Percentiles rank a stretch among this genome's conserved stretches.
Evolutionary conservation across 2,888 invertebrate species (phyloP).

Genomic region (Thereva nobilitata): DNA sequence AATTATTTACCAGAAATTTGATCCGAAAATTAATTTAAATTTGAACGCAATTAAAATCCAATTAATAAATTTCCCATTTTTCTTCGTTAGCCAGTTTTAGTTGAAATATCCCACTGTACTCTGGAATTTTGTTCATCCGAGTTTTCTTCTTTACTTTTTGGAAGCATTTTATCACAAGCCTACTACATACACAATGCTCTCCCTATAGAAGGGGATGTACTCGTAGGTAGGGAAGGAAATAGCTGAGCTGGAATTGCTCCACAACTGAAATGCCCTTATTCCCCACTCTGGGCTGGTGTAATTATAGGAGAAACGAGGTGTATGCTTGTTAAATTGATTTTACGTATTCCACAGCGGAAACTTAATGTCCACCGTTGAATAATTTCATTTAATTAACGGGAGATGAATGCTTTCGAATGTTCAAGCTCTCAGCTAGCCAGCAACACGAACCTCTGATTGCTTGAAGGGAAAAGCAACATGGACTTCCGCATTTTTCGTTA

Average conservation of each 20-base stretch:
- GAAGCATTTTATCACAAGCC: conserved; percentile 3
- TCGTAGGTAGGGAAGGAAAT: neutral
- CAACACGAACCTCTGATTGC: no score
- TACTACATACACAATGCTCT: no score
- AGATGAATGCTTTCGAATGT: conserved; percentile 28
- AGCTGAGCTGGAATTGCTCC: neutral
- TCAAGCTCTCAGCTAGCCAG: neutral
- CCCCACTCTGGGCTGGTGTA: neutral
- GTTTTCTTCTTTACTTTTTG: neutral
- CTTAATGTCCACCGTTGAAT: conserved; percentile 34
- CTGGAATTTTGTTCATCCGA: neutral
- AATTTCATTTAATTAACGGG: conserved; percentile 35
- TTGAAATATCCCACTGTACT: neutral
- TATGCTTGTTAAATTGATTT: conserved; percentile 29
- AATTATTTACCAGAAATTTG: conserved; percentile 3
- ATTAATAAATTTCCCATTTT: conserved; percentile 33
- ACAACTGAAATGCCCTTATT: conserved; percentile 1
- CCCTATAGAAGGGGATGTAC: no score
- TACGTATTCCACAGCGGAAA: conserved; percentile 34
- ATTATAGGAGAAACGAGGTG: conserved; percentile 12
- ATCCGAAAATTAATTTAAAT: conserved; percentile 26
- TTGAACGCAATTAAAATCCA: conserved; percentile 33
- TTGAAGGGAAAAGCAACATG: no score
- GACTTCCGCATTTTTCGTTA: no score
- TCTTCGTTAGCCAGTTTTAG: conserved; percentile 22